These are phyloP conservation scores for Pseudomugil gertrudae DNA, from an alignment of 2,797 vertebrate species.

Conservation along the genomic window DNA sequence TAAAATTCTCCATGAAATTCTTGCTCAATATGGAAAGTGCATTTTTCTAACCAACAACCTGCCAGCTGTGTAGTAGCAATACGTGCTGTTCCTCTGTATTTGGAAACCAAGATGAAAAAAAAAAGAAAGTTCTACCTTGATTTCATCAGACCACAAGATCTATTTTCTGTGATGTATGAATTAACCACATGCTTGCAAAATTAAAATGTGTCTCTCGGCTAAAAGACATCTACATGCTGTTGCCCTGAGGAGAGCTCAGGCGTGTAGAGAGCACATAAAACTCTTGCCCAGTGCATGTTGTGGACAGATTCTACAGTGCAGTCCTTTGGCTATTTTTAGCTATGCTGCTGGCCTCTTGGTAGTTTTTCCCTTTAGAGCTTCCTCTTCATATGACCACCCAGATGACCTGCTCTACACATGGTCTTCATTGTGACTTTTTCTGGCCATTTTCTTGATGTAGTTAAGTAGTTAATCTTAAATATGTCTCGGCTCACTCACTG, in stretches of 20 bases:
- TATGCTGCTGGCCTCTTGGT: conserved; percentile 57
- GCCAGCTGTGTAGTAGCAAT: conserved; percentile 11
- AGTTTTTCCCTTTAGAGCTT: conserved; percentile 63
- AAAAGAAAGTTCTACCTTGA: conserved; percentile 28
- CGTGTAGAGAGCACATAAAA: conserved; percentile 42
- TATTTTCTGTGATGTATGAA: conserved; percentile 46
- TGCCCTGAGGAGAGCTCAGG: conserved; percentile 27
- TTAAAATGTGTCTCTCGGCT: conserved; percentile 20
- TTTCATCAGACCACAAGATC: conserved; percentile 42
- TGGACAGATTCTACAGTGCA: conserved; percentile 43
- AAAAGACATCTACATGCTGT: conserved; percentile 20
- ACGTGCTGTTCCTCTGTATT: conserved; percentile 25
- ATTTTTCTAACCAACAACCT: not conserved
- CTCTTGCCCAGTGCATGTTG: conserved; percentile 33
- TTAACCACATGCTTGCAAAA: conserved; percentile 41
- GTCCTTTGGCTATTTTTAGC: conserved; percentile 69
- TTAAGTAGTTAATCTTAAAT: not conserved
- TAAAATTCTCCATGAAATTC: conserved; percentile 9
- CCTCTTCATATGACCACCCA: conserved; percentile 57
- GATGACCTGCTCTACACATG: conserved; percentile 53
- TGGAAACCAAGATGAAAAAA: conserved; percentile 35
- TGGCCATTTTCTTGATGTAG: conserved; percentile 18
- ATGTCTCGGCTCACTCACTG: not conserved
- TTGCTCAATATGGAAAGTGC: not conserved
- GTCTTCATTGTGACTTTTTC: conserved; percentile 34